Base-by-base conservation (phyloP, 2,797 vertebrate species). In the Helicolenus hilgendorfi region DNA sequence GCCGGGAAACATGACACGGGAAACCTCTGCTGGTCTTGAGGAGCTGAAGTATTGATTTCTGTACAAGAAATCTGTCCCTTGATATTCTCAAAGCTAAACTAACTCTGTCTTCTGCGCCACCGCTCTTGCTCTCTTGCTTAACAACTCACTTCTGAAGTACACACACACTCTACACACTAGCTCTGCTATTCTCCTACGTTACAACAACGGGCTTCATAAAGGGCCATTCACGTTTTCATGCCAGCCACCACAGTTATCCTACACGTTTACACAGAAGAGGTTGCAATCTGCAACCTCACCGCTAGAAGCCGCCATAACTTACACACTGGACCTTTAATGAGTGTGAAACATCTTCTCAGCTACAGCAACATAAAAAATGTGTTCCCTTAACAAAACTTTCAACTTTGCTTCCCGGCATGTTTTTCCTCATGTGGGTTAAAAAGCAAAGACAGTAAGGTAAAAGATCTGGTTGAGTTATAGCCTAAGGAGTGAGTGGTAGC, bases 401-500 rank as follows among this genome's bases (percentile, higher is more conserved):
- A 59, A 4, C 62, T 33, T 64, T 27, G 35, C 11, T 24, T 49
- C 29, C 63, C 7, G 0, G 33, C 29, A 45, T 60, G 56, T 84
- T 73, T 35, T 49, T 24, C 4, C 38, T 62, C 1, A 63, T 41
- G 33, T 26, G 18, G 11, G 31, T 41, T 38, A 22, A 82, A 81
- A 63, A 7, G 20, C 20, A 11, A 3, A 56, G 31, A 70, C 5
- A 31, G 26, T 1, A 36, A 56, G 35, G 6, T 29, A 3, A 15
- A 59, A 49, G 35, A 27, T 65, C 45, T 76, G 70, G 56, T 72
- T 64, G 55, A 86, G 73, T 77, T 78, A 74, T 4, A 77, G 72
- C 53, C 27, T 72, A 31, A 58, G 24, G 70, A 58, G 77, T 87
- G 86, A 85, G 86, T 86, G 85, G 79, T 65, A 87, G 79, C 73